phyloP scores from a whole-genome alignment of 1,140 invertebrate species.

The Bombus pascuorum region DNA sequence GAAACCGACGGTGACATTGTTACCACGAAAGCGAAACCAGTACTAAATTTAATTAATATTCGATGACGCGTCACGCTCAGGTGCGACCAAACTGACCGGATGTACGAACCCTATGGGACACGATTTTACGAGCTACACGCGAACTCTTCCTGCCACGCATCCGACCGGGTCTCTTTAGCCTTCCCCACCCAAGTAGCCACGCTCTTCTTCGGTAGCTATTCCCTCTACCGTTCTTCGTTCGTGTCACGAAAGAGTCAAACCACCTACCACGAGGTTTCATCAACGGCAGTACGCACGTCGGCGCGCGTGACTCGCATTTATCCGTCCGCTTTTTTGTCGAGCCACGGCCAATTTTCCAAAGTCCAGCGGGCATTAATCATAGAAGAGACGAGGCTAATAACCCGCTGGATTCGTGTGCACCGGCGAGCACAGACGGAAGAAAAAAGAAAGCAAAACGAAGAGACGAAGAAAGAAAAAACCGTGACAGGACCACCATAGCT shows the following conservation, averaged over 20 bases:
- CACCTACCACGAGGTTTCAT: slow-evolving; percentile 76
- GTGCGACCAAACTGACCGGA: slow-evolving; percentile 59
- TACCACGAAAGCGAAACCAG: slow-evolving; percentile 42
- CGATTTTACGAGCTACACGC: slow-evolving; percentile 59
- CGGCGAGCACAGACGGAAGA: background rate
- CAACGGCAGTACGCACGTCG: slow-evolving; percentile 74
- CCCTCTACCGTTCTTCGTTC: background rate
- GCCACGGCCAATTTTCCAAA: slow-evolving; percentile 70
- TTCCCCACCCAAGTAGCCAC: background rate
- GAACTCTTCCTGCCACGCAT: slow-evolving; percentile 65
- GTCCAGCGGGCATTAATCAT: slow-evolving; percentile 69
- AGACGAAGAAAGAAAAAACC: too few species aligned
- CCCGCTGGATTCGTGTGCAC: slow-evolving; percentile 46
- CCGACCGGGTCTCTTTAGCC: slow-evolving; percentile 10
- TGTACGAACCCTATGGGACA: slow-evolving; percentile 44
- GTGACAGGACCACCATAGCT: background rate
- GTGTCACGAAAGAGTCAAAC: slow-evolving; percentile 47
- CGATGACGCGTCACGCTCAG: slow-evolving; percentile 47
- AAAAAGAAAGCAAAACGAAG: background rate
- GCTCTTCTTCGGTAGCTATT: slow-evolving; percentile 41
- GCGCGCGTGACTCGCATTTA: slow-evolving; percentile 80
- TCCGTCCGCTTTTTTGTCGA: slow-evolving; percentile 58
- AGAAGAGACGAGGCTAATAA: slow-evolving; percentile 69
- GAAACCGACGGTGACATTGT: background rate
- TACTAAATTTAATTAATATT: slow-evolving; percentile 59